Conservation (phyloP, 1,140 invertebrate genomes). For the Meloidogyne hapla region DNA sequence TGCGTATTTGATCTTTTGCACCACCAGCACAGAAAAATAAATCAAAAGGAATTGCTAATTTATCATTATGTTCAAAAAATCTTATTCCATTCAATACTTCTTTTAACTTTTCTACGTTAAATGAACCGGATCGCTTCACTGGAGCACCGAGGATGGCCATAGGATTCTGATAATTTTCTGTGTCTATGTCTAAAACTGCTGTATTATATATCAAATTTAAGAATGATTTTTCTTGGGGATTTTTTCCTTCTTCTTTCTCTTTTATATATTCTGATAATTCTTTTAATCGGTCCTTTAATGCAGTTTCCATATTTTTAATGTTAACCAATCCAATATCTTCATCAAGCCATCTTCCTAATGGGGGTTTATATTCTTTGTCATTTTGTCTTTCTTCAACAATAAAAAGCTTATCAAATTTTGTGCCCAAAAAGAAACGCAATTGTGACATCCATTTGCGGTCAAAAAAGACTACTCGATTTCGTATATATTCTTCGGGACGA, state of each 20-base stretch:
- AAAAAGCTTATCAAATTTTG: not conserved
- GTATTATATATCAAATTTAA: not conserved
- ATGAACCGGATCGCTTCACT: not conserved
- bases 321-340: not conserved
- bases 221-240: not conserved
- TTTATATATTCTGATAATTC: not conserved
- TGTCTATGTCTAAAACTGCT: not conserved
- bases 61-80: not conserved
- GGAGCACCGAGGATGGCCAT: not conserved
- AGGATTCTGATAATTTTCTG: not conserved
- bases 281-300: not conserved
- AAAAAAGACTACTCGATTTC: constrained; percentile 15
- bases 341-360: too few species aligned
- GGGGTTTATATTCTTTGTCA: too few species aligned
- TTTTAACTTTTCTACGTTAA: not conserved
- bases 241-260: not conserved
- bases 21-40: constrained; percentile 22
- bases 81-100: not conserved
- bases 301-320: not conserved
- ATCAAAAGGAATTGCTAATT: constrained; percentile 16
- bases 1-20: constrained; percentile 16
- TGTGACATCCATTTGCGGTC: constrained; percentile 17
- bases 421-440: constrained; percentile 25
- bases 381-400: not conserved
- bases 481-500: constrained; percentile 14